Evolutionary conservation across 1,140 invertebrate species (phyloP).

Genomic region (Drosophila virilis): DNA sequence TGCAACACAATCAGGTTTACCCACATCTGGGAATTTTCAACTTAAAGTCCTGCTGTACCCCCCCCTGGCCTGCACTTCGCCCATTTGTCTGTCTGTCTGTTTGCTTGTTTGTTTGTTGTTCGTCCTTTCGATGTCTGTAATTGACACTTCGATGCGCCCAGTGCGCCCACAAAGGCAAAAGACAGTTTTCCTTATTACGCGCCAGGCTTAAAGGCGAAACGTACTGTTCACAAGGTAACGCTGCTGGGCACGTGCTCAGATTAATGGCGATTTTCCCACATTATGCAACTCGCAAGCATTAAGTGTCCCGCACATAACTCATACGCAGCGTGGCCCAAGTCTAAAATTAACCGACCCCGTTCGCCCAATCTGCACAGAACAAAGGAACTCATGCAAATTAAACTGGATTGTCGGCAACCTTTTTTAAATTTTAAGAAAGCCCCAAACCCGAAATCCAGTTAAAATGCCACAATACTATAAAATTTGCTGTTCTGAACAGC

Average conservation of each 20-base stretch:
- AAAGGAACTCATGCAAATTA: slow-evolving; percentile 68
- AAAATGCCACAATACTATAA: slow-evolving; percentile 30
- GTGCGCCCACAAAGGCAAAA: slow-evolving; percentile 51
- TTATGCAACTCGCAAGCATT: slow-evolving; percentile 47
- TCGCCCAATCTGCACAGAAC: slow-evolving; percentile 36
- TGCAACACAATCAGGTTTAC: slow-evolving; percentile 27
- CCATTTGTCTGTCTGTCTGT: background rate
- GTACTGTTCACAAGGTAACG: slow-evolving; percentile 17
- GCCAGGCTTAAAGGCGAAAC: slow-evolving; percentile 25
- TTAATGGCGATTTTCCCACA: slow-evolving; percentile 38
- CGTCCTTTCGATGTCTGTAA: slow-evolving; percentile 58
- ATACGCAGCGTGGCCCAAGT: slow-evolving; percentile 12
- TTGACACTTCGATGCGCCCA: slow-evolving; percentile 62
- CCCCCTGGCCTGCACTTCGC: background rate
- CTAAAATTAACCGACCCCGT: slow-evolving; percentile 52
- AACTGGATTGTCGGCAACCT: slow-evolving; percentile 71
- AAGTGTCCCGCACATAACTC: slow-evolving; percentile 31
- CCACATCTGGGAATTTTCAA: slow-evolving; percentile 16
- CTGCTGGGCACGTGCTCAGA: slow-evolving; percentile 34
- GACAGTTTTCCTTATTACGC: slow-evolving; percentile 68
- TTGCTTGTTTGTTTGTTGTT: slow-evolving; percentile 11
- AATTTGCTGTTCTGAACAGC: slow-evolving; percentile 21
- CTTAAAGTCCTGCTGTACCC: slow-evolving; percentile 2
- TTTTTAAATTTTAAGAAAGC: slow-evolving; percentile 59
- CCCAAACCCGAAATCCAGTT: slow-evolving; percentile 27